Evolutionary conservation across 2,113 vertebrate species (phyloP).

Genomic region (Bos taurus): DNA sequence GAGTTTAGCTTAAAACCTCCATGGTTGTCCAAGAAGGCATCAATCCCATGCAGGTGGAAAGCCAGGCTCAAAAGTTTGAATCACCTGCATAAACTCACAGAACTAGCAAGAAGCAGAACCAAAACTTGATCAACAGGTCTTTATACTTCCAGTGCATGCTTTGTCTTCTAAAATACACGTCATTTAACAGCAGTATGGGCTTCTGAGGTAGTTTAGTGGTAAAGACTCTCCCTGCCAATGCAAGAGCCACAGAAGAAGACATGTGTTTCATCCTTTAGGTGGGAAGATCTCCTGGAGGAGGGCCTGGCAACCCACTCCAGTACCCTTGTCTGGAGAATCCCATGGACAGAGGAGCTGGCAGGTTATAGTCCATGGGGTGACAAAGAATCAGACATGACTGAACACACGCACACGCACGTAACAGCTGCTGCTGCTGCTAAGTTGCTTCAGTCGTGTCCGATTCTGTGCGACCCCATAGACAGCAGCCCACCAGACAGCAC

Average conservation of each 20-base stretch:
- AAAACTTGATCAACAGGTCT: background rate
- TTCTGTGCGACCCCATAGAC: no score
- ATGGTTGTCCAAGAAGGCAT: background rate
- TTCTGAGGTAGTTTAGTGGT: background rate
- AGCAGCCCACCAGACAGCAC: background rate
- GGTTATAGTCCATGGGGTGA: background rate
- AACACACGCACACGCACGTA: accelerated
- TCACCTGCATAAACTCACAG: background rate
- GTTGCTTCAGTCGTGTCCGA: no score
- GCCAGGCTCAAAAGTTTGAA: background rate
- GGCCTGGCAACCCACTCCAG: background rate
- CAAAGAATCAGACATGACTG: accelerated
- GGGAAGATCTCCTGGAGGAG: background rate
- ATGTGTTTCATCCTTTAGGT: background rate
- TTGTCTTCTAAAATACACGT: background rate
- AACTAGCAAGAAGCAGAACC: background rate
- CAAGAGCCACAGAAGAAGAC: background rate
- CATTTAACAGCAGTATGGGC: background rate
- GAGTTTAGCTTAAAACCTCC: background rate
- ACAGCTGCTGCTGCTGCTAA: no score
- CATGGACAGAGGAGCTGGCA: background rate
- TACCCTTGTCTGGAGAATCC: background rate
- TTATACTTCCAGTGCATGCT: background rate
- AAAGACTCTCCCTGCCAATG: background rate
- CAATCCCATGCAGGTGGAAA: background rate